These are phyloP conservation scores for Leiothrix lutea DNA, from an alignment of 2,113 vertebrate species.

Conservation along the genomic window DNA sequence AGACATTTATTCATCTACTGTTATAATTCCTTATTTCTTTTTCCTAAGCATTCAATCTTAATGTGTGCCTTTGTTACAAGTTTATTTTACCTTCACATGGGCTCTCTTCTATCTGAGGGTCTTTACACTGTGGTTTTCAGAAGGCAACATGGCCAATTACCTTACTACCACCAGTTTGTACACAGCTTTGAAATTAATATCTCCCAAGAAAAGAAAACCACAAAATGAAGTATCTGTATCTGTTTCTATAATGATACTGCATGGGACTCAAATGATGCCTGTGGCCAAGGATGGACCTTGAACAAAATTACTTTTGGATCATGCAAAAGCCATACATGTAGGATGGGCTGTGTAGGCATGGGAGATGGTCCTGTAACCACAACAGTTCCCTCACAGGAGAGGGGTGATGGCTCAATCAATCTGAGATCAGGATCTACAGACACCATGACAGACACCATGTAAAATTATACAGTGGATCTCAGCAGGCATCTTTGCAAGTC, in stretches of 20 bases:
- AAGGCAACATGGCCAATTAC: neutral
- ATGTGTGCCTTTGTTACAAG: neutral
- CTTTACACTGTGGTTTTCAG: neutral
- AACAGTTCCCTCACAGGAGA: neutral
- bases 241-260: neutral
- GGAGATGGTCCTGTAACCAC: fast-evolving
- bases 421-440: neutral
- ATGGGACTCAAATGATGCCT: neutral
- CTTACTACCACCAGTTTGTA: neutral
- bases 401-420: neutral
- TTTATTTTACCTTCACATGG: neutral
- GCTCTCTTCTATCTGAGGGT: neutral
- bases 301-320: neutral
- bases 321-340: fast-evolving
- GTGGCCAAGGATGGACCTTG: neutral
- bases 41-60: neutral
- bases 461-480: neutral
- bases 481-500: neutral
- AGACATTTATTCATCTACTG: neutral
- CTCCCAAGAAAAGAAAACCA: neutral
- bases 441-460: neutral
- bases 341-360: neutral
- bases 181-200: neutral
- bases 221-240: neutral
- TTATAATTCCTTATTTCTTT: neutral